These are phyloP conservation scores for Oxyruncus cristatus DNA, from an alignment of 2,113 vertebrate species.

Conservation along the genomic window DNA sequence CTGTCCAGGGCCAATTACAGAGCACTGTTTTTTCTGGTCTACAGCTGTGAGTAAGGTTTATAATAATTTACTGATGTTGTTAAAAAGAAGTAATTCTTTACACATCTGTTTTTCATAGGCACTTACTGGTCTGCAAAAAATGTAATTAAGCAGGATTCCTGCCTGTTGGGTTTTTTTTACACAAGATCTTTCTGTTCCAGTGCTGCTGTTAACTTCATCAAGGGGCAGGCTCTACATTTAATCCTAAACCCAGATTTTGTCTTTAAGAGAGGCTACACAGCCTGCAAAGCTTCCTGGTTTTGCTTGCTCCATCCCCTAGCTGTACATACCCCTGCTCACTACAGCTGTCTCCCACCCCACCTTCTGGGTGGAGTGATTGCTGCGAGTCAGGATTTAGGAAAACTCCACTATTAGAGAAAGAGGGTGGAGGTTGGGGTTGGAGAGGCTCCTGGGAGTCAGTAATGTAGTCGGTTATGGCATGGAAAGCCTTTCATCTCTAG, in stretches of 20 bases:
- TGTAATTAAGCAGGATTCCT: constrained; percentile 36
- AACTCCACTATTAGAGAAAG: not conserved
- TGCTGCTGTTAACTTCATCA: not conserved
- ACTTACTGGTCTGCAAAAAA: constrained; percentile 29
- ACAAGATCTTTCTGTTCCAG: not conserved
- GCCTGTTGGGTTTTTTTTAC: not conserved
- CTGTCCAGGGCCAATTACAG: not conserved
- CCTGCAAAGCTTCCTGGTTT: not conserved
- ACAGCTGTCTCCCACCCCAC: not conserved
- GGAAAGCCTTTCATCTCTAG: constrained; percentile 29
- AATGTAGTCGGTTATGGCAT: not conserved
- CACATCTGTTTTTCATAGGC: not conserved
- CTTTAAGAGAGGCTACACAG: not conserved
- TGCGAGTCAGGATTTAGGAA: not conserved
- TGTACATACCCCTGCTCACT: not conserved
- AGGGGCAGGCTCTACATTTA: not conserved
- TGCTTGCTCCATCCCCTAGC: not conserved
- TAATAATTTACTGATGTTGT: not conserved
- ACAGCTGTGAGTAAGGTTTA: not conserved
- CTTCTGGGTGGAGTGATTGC: not conserved
- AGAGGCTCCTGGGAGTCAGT: not conserved
- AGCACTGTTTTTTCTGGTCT: not conserved
- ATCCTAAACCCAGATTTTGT: not conserved
- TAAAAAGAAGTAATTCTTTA: constrained; percentile 11
- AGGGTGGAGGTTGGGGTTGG: not conserved